Conservation (phyloP, 2,797 vertebrate species). For the Dicrostonyx torquatus region DNA sequence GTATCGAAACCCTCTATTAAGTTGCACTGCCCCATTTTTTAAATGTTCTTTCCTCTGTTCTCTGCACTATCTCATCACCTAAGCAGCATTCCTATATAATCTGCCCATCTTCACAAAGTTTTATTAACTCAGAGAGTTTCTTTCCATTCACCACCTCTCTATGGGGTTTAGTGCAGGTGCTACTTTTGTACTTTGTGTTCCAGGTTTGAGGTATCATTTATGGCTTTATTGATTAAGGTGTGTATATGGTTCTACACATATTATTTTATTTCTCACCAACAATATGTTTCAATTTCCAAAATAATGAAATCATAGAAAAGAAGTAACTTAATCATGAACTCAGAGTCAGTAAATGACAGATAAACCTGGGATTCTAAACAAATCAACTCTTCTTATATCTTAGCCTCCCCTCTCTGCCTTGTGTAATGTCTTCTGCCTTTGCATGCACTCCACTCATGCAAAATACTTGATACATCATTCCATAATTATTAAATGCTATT, state of each 20-base stretch:
- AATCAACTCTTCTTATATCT: background rate
- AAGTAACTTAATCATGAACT: background rate
- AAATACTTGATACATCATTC: background rate
- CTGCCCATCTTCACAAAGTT: background rate
- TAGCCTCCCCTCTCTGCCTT: background rate
- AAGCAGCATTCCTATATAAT: background rate
- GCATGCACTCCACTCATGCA: background rate
- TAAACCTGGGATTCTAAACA: background rate
- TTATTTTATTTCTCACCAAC: background rate
- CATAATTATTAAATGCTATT: background rate
- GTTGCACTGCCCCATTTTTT: background rate
- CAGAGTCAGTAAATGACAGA: background rate
- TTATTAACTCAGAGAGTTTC: background rate
- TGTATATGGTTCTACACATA: background rate
- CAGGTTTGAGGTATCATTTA: background rate
- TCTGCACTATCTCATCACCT: background rate
- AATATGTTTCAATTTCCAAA: background rate
- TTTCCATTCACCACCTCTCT: background rate
- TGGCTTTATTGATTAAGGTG: background rate
- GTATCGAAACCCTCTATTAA: background rate
- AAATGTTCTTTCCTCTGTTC: background rate
- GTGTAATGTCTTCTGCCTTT: background rate
- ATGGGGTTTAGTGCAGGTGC: background rate
- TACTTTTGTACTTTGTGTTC: background rate
- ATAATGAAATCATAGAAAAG: background rate